phyloP scores from a whole-genome alignment of 2,797 vertebrate genomes.

The Sciaenops ocellatus region DNA sequence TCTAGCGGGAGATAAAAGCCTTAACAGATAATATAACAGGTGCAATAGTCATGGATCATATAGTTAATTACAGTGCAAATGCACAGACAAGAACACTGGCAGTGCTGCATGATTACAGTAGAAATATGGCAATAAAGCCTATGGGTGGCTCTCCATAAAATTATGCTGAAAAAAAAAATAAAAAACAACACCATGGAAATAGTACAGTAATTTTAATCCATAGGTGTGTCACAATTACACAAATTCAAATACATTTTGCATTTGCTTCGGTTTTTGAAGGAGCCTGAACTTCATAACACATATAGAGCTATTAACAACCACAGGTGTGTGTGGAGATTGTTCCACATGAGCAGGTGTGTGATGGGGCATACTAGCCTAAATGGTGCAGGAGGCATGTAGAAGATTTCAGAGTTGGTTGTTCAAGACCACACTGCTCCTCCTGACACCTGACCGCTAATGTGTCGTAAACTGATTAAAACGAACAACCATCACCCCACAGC shows the following conservation, averaged over 20 bases:
- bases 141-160: not conserved
- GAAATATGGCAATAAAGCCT: slow-evolving; percentile 6
- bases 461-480: not conserved
- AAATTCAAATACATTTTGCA: not conserved
- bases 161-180: not conserved
- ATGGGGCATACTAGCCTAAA: not conserved
- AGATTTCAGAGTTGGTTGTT: not conserved
- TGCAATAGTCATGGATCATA: slow-evolving; percentile 33
- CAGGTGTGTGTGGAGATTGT: not conserved
- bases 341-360: slow-evolving; percentile 17
- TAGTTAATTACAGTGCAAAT: slow-evolving; percentile 34
- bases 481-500: not conserved
- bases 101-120: slow-evolving; percentile 5
- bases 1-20: slow-evolving; percentile 7
- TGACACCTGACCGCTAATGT: not conserved
- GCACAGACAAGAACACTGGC: slow-evolving; percentile 5
- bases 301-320: not conserved
- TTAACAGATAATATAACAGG: slow-evolving; percentile 19
- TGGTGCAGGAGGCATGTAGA: not conserved
- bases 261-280: not conserved
- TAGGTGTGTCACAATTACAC: not conserved
- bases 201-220: not conserved
- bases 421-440: not conserved
- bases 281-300: not conserved
- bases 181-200: not conserved